Percentiles rank a stretch among this genome's conserved stretches.
These are phyloP conservation scores for Gorsachius goisagi DNA, from an alignment of 2,113 vertebrate genomes.

Conservation along the genomic window DNA sequence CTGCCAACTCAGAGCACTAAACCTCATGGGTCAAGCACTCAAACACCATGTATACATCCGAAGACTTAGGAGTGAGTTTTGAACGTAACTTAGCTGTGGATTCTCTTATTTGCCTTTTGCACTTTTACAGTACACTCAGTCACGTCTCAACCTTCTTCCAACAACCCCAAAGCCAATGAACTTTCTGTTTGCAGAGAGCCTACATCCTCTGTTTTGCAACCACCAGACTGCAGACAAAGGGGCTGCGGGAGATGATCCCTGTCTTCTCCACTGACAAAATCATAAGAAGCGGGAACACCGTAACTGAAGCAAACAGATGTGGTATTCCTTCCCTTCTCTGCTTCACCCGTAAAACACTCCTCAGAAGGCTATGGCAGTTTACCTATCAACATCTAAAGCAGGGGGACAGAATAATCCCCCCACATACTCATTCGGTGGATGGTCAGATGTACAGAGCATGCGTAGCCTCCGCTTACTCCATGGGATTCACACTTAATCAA, in stretches of 20 bases:
- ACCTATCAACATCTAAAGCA: background rate
- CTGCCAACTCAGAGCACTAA: background rate
- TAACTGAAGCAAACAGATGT: background rate
- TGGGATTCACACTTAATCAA: background rate
- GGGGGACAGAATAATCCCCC: background rate
- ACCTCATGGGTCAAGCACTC: background rate
- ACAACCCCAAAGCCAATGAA: rapidly evolving
- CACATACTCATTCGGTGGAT: rapidly evolving
- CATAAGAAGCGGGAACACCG: rapidly evolving
- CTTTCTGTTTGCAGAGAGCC: background rate
- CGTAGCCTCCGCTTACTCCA: background rate
- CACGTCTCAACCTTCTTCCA: background rate
- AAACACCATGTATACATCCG: background rate
- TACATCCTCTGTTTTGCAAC: background rate
- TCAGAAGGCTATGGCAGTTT: background rate
- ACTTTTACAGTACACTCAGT: background rate
- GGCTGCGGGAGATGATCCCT: background rate
- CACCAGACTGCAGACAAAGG: background rate
- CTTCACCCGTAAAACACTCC: background rate
- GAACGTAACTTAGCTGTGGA: background rate
- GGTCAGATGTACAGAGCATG: background rate
- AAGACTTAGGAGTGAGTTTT: background rate
- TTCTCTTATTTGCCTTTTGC: background rate
- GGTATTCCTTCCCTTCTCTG: background rate
- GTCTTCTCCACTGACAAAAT: background rate